These are phyloP conservation scores for Ptychochromis oligacanthus DNA, from an alignment of 2,113 vertebrate species.

Conservation along the genomic window DNA sequence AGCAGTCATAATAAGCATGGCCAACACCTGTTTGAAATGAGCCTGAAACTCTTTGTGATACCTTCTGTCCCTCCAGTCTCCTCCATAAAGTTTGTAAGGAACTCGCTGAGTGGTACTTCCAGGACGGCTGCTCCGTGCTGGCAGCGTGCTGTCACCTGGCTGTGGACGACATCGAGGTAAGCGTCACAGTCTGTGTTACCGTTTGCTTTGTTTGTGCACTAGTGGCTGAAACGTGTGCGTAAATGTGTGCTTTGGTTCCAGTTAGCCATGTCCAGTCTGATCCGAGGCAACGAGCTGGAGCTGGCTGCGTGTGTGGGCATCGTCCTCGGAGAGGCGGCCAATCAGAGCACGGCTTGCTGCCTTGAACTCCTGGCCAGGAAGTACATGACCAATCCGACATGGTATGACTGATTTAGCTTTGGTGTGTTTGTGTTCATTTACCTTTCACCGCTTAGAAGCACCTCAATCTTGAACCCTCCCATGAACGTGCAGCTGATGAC, in stretches of 20 bases:
- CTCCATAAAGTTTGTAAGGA: slow-evolving; percentile 87
- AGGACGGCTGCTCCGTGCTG: slow-evolving; percentile 87
- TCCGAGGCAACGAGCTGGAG: slow-evolving; percentile 96
- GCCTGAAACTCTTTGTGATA: background rate
- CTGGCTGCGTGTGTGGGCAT: slow-evolving; percentile 90
- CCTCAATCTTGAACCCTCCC: background rate
- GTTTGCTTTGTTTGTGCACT: background rate
- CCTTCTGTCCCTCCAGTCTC: slow-evolving; percentile 76
- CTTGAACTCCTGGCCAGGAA: slow-evolving; percentile 93
- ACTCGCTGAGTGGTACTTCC: slow-evolving; percentile 95
- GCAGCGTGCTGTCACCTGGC: slow-evolving; percentile 95
- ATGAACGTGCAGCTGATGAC: background rate
- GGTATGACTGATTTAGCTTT: slow-evolving; percentile 74
- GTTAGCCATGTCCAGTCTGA: slow-evolving; percentile 92
- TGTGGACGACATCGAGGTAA: slow-evolving; percentile 91
- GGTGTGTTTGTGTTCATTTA: background rate
- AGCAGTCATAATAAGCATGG: no score
- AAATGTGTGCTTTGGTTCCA: slow-evolving; percentile 70
- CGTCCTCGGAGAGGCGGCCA: slow-evolving; percentile 87
- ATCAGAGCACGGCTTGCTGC: slow-evolving; percentile 87
- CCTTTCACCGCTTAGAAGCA: background rate
- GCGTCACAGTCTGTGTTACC: background rate
- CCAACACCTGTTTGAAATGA: background rate
- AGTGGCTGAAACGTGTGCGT: background rate
- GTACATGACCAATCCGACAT: slow-evolving; percentile 89